Evolutionary conservation across 2,797 vertebrate species (phyloP).

Genomic region (Mastacembelus armatus): DNA sequence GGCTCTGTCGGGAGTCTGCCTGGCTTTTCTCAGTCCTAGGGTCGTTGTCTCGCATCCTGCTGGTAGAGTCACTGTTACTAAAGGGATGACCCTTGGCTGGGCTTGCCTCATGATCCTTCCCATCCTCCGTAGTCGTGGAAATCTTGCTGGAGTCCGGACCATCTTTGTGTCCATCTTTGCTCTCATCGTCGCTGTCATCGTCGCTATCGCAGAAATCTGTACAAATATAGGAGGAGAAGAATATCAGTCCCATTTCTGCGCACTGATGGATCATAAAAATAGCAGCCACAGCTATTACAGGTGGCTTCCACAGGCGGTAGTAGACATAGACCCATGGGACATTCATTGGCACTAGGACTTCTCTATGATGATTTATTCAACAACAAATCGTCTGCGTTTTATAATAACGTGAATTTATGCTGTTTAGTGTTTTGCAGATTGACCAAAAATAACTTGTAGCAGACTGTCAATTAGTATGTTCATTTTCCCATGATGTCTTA

Average conservation of each 20-base stretch:
- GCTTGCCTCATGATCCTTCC: conserved; percentile 84
- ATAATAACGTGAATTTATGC: too few relatives aligned
- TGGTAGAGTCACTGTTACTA: conserved; percentile 71
- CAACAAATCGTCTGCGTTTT: background rate
- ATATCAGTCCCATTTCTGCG: conserved; percentile 12
- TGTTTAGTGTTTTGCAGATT: background rate
- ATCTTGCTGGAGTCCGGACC: conserved; percentile 90
- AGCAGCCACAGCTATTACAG: background rate
- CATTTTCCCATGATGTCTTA: background rate
- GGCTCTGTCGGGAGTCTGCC: conserved; percentile 93
- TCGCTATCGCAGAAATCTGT: conserved; percentile 95
- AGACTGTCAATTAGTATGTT: background rate
- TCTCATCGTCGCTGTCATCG: conserved; percentile 94
- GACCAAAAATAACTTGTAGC: background rate
- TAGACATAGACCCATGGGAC: background rate
- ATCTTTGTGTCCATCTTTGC: conserved; percentile 92
- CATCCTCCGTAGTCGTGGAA: conserved; percentile 90
- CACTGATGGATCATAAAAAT: background rate
- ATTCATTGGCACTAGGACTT: background rate
- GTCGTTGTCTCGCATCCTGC: conserved; percentile 78
- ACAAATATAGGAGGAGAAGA: background rate
- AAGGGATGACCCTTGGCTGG: conserved; percentile 80
- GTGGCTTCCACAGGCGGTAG: background rate
- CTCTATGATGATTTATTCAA: background rate
- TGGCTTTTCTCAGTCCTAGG: conserved; percentile 87